Conservation (phyloP, 1,140 invertebrate species). For the Lordiphosa mommai region DNA sequence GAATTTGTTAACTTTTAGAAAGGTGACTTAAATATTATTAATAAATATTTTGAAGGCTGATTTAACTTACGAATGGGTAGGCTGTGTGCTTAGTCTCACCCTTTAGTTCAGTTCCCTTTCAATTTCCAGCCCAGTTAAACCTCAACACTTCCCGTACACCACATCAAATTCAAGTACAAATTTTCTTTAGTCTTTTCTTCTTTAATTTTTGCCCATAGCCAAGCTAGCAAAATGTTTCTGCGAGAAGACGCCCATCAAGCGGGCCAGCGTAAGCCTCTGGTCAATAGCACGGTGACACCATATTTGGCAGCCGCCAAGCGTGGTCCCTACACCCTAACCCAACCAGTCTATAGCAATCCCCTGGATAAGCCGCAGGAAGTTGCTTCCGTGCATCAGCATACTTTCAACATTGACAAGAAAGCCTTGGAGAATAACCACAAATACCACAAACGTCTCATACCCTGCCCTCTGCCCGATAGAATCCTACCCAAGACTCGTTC, state of each 20-base stretch:
- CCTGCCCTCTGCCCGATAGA: conserved; percentile 4
- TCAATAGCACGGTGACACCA: conserved; percentile 11
- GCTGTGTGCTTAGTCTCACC: no score
- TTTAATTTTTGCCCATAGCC: neutral
- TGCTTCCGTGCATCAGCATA: conserved; percentile 23
- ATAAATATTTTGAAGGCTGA: no score
- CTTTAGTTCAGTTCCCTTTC: no score
- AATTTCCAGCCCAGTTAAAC: no score
- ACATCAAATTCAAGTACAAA: conserved; percentile 1
- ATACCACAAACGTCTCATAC: conserved; percentile 35
- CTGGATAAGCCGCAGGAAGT: conserved; percentile 18
- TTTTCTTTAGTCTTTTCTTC: neutral
- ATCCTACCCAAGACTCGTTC: conserved; percentile 17
- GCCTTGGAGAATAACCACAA: conserved; percentile 29
- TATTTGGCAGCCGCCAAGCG: conserved; percentile 44
- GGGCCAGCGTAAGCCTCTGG: neutral
- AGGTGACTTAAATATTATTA: no score
- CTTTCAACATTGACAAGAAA: conserved; percentile 47
- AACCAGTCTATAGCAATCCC: conserved; percentile 36
- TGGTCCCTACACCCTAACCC: conserved; percentile 41
- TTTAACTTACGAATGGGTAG: no score
- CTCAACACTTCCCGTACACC: no score
- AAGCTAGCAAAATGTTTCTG: conserved; percentile 38
- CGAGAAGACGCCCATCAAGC: conserved; percentile 17
- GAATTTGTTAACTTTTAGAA: no score